These are phyloP conservation scores for Nesogale talazaci DNA, from an alignment of 2,113 vertebrate species.

Conservation along the genomic window DNA sequence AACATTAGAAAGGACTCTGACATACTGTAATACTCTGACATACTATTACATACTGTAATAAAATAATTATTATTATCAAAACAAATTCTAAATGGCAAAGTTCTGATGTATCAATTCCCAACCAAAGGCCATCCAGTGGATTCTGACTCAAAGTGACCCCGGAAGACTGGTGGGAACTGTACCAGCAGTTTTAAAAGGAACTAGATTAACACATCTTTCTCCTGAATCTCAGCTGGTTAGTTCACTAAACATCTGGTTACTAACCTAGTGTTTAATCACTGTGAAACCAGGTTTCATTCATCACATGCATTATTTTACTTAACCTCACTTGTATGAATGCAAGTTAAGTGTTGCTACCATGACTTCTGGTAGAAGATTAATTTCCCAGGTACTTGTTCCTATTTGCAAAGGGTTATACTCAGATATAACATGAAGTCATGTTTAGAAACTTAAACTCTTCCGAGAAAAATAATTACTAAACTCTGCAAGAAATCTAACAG, in stretches of 20 bases:
- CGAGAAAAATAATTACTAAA: slow-evolving; percentile 18
- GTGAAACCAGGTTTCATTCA: background rate
- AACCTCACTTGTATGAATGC: background rate
- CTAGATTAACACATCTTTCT: too few relatives aligned
- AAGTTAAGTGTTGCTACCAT: slow-evolving; percentile 8
- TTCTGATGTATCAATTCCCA: background rate
- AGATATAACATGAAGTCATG: background rate
- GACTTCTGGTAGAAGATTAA: background rate
- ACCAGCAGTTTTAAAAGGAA: too few relatives aligned
- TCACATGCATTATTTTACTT: background rate
- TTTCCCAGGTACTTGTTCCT: slow-evolving; percentile 5
- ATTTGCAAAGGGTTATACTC: slow-evolving; percentile 11
- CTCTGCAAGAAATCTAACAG: background rate
- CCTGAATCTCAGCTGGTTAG: too few relatives aligned
- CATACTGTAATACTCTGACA: background rate
- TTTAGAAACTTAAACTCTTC: background rate
- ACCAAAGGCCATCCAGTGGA: too few relatives aligned
- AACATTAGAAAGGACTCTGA: background rate
- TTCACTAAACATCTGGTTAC: too few relatives aligned
- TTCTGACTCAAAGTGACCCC: too few relatives aligned
- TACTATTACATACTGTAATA: background rate
- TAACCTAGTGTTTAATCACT: too few relatives aligned
- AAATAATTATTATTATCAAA: background rate
- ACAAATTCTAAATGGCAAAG: background rate
- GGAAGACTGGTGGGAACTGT: too few relatives aligned